Evolutionary conservation across 2,797 vertebrate species (phyloP).

Genomic region (Mus spretus): DNA sequence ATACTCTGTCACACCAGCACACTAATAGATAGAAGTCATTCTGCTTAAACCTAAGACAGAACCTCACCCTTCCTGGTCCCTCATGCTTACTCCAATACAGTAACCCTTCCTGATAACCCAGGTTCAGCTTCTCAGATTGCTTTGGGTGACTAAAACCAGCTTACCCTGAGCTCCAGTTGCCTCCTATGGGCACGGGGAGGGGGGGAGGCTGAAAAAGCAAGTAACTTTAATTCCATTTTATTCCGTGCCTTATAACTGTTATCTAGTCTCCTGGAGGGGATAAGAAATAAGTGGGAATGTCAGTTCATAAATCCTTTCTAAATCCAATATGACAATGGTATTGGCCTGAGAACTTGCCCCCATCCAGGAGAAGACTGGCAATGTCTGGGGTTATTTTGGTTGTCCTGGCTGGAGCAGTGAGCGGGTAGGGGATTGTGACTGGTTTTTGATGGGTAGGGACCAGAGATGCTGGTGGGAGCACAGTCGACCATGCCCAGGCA

Average conservation of each 20-base stretch:
- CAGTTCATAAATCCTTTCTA: neutral
- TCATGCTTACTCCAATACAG: neutral
- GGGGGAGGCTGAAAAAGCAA: neutral
- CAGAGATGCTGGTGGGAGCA: neutral
- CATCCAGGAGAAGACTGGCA: neutral
- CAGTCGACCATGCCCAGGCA: neutral
- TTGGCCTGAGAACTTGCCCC: neutral
- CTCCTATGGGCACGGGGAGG: neutral
- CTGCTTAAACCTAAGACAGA: neutral
- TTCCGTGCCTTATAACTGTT: neutral
- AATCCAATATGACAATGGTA: neutral
- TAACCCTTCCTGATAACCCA: neutral
- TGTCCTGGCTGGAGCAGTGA: neutral
- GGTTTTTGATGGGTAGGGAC: neutral
- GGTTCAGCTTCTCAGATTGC: conserved; percentile 1
- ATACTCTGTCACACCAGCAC: neutral
- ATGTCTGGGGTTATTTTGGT: neutral
- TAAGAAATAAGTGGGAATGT: neutral
- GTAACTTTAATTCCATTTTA: neutral
- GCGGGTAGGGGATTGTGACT: neutral
- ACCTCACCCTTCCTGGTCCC: neutral
- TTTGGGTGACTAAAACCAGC: neutral
- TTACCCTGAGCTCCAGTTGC: neutral
- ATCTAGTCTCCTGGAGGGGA: neutral
- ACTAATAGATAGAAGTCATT: neutral